Base-by-base conservation (phyloP, 2,888 invertebrate genomes). In the Scaptomyza flava region DNA sequence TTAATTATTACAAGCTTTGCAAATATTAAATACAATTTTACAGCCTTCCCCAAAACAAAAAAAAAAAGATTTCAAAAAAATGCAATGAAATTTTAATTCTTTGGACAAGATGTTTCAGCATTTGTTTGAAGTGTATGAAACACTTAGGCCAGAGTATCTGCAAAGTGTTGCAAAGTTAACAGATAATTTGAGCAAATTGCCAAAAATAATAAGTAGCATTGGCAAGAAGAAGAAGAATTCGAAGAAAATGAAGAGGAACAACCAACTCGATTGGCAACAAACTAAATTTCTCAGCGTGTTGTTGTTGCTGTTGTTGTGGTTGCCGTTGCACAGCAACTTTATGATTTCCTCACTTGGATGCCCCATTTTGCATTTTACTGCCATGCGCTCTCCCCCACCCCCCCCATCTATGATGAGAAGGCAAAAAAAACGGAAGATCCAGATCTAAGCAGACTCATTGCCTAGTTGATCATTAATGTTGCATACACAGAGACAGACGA, bases 381-480 rank as follows among this genome's bases (percentile, higher is more conserved):
- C 36, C 6, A 17, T 17, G 17, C 1, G 17, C 17, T 17, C 17
- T 17, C 17, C 17, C 17, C 17, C 17, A 1, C 17, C 17, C 17
- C 17, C 17, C 1, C 17, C 17, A 1, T 17, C 17, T 17, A 17
- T 17, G 17, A 17, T 17, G 17, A 17, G 17, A 17, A 1, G 17
- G 17, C 17, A 17, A 17, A 17, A 17, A 17, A 17, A 17, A 17
- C 17, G 17, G 17, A 51, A 79, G 67, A 79, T 79, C 77, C 69
- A 76, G 85, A 76, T 76, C 81, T 57, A 23, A 45, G 33, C 69
- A 68, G 53, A 72, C 17, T 68, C 74, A 51, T 60, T 54, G 54
- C 72, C 57, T 73, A 62, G 51, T 63, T 69, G 79, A 85, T 82
- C 80, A 76, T 80, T 82, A 72, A 79, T 68, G 72, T 71, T 79